Percentiles rank a stretch among this genome's conserved stretches.
Evolutionary conservation across 2,888 invertebrate genomes (phyloP).

Genomic region (Orthosia gracilis): DNA sequence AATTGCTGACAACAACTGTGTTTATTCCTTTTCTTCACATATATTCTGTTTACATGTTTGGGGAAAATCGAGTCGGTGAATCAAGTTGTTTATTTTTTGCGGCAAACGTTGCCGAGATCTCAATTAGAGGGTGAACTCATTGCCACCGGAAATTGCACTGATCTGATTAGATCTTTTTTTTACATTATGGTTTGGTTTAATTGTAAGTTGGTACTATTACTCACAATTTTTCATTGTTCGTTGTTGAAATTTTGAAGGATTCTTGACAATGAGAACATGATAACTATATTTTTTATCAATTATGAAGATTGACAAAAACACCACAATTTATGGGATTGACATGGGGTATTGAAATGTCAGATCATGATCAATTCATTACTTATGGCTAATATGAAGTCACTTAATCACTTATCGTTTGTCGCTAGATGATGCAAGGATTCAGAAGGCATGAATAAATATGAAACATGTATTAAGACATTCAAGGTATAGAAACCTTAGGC

Average conservation of each 20-base stretch:
- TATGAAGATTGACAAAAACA: too few relatives aligned
- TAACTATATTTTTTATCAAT: too few relatives aligned
- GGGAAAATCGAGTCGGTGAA: slow-evolving; percentile 16
- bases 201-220: background rate
- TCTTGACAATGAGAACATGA: background rate
- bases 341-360: too few relatives aligned
- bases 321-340: too few relatives aligned
- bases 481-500: too few relatives aligned
- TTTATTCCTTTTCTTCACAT: slow-evolving; percentile 32
- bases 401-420: too few relatives aligned
- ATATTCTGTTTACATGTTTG: slow-evolving; percentile 11
- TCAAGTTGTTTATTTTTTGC: slow-evolving; percentile 32
- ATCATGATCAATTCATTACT: too few relatives aligned
- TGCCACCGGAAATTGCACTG: slow-evolving; percentile 11
- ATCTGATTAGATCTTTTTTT: slow-evolving; percentile 12
- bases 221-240: background rate
- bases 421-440: too few relatives aligned
- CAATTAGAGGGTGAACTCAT: slow-evolving; percentile 6
- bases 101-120: slow-evolving; percentile 7
- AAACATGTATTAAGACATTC: too few relatives aligned
- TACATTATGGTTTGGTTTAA: background rate
- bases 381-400: too few relatives aligned
- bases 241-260: background rate
- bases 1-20: slow-evolving; percentile 8
- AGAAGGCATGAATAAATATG: too few relatives aligned